These are phyloP conservation scores for Diachrysia chrysitis DNA, from an alignment of 2,888 invertebrate species.

Conservation along the genomic window DNA sequence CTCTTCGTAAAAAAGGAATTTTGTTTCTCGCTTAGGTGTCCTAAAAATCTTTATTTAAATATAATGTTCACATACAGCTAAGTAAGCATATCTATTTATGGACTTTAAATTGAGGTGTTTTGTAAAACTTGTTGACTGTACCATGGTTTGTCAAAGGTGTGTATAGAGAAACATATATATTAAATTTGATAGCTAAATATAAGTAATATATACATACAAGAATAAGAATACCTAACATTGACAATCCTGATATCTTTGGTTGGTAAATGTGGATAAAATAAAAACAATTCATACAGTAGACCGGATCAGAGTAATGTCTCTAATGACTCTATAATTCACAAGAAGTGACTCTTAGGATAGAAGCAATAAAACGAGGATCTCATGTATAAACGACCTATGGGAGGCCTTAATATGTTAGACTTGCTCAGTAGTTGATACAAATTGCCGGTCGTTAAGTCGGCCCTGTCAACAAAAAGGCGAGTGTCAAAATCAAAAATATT, in stretches of 20 bases:
- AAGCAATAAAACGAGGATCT: constrained; percentile 19
- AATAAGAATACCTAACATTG: not conserved
- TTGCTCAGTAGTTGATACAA: not conserved
- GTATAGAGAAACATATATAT: not conserved
- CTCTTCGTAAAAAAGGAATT: no score
- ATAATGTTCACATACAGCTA: no score
- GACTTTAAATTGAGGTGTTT: no score
- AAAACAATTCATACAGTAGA: constrained; percentile 9
- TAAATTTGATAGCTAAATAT: not conserved
- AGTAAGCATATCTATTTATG: no score
- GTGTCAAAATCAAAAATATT: not conserved
- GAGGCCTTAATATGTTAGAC: constrained; percentile 1
- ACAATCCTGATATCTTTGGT: not conserved
- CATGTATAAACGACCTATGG: not conserved
- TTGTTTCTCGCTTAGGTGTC: no score
- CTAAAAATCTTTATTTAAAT: no score
- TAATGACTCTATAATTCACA: constrained; percentile 28
- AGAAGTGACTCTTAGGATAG: not conserved
- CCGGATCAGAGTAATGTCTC: constrained; percentile 17
- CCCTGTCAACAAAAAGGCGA: not conserved
- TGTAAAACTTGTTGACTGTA: no score
- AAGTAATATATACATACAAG: not conserved
- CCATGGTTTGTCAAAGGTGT: no score
- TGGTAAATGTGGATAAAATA: constrained; percentile 1
- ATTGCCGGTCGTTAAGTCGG: not conserved